phyloP scores from a whole-genome alignment of 2,113 vertebrate genomes.

The Cyanoderma ruficeps region DNA sequence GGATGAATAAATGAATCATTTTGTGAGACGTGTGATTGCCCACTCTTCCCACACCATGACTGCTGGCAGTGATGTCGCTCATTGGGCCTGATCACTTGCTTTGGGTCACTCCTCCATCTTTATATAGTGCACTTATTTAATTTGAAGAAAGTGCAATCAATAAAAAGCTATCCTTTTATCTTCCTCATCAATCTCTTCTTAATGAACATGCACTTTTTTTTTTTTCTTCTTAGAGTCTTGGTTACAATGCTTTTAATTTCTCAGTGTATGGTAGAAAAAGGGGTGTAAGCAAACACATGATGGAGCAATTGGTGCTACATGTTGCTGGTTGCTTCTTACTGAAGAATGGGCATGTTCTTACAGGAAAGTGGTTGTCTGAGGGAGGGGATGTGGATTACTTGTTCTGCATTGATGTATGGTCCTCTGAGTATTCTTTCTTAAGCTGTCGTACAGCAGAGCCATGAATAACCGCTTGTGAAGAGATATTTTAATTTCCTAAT shows the following conservation, averaged over 20 bases:
- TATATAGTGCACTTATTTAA: constrained; percentile 56
- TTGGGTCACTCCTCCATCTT: background rate
- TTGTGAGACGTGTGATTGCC: background rate
- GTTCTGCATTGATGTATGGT: background rate
- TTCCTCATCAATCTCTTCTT: constrained; percentile 52
- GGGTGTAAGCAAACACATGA: background rate
- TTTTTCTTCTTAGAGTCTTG: background rate
- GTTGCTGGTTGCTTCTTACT: background rate
- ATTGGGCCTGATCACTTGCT: background rate
- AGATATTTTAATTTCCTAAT: background rate
- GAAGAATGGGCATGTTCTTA: background rate
- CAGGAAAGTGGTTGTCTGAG: background rate
- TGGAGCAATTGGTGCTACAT: background rate
- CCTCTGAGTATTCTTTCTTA: background rate
- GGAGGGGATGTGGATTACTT: background rate
- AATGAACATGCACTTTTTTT: constrained; percentile 25
- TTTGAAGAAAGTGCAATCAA: constrained; percentile 66
- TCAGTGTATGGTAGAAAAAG: background rate
- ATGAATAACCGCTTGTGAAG: background rate
- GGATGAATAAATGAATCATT: background rate
- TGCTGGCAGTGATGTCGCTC: background rate
- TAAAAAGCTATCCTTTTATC: constrained; percentile 50
- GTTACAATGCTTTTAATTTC: constrained; percentile 38
- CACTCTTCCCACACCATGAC: background rate
- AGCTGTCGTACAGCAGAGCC: background rate